Evolutionary conservation across 2,113 vertebrate genomes (phyloP), one percentile per base, ranked within the genome.

Genomic region (Notarius quadriscutis): DNA sequence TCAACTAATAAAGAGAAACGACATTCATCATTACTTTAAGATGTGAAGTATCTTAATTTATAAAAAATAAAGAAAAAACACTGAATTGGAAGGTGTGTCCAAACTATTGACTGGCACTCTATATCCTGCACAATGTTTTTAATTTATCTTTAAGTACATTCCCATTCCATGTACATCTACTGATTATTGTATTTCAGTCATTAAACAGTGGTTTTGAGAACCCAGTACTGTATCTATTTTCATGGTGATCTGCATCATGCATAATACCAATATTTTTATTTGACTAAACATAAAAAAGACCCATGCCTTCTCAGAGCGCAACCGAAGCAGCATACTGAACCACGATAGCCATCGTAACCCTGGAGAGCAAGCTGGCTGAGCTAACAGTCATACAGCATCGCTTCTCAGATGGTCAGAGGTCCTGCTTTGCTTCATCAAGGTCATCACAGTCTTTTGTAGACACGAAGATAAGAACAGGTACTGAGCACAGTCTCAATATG

Each of bases 391-490:
- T 74, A 87, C 41, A 87, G 72, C 69, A 86, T 51, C 65, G 53
- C 55, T 79, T 57, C 71, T 69, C 60, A 65, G 53, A 14, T 87
- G 69, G 81, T 63, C 77, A 41, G 50, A 20, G 78, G 78, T 63
- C 25, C 25, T 63, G 12, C 72, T 74, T 48, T 62, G 69, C 67
- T 41, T 83, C 79, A 87, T 86, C 86, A 81, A 67, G 89, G 89
- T 88, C 89, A 90, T 90, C 87, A 17, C 65, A 79, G 80, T 78
- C 80, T 55, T 71, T 72, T 89, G 83, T 80, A 71, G 62, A 77
- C 69, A 50, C 30, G 8, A 60, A 48, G 89, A 89, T 87, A 71
- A 83, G 58, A 50, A 63, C 63, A 80, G 69, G 63, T 57, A 72
- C 55, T 75, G 25, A 41, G 84, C 8, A 50, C 60, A 25, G 34